Evolutionary conservation across 2,888 invertebrate species (phyloP).

Genomic region (Melinaea menophilus): DNA sequence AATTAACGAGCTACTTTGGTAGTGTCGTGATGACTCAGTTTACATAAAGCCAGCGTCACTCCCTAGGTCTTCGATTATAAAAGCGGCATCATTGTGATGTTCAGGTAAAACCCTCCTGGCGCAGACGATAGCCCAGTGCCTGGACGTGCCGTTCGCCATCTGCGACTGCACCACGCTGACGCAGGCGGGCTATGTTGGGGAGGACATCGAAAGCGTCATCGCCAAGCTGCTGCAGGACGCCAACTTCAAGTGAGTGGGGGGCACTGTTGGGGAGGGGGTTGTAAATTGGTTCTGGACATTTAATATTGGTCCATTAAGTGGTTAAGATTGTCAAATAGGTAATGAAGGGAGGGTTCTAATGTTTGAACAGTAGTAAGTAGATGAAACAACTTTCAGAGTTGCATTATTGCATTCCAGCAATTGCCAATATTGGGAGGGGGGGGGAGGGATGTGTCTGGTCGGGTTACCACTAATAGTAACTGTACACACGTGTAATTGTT

Average conservation of each 20-base stretch:
- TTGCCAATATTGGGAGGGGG: too few species aligned
- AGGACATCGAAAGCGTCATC: constrained; percentile 99
- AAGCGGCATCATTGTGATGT: neutral
- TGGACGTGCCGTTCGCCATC: constrained; percentile 99
- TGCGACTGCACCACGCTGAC: constrained; percentile 98
- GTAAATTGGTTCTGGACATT: too few species aligned
- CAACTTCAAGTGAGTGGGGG: constrained; percentile 83
- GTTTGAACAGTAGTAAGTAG: too few species aligned
- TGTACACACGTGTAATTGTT: too few species aligned
- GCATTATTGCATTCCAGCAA: too few species aligned
- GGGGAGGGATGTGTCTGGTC: too few species aligned
- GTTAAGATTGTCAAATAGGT: too few species aligned
- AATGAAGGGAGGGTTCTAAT: too few species aligned
- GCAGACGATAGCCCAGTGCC: constrained; percentile 97
- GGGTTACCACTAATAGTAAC: too few species aligned
- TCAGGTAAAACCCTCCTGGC: constrained; percentile 96
- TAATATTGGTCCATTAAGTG: too few species aligned
- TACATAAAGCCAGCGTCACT: neutral
- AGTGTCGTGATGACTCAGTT: neutral
- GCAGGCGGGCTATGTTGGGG: constrained; percentile 99
- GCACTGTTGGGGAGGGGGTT: neutral
- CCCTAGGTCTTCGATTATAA: neutral
- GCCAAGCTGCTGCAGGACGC: constrained; percentile 97
- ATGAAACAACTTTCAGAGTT: too few species aligned
- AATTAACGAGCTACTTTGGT: neutral